Conservation (phyloP, 2,797 vertebrate species). For the Poecilia velifera region DNA sequence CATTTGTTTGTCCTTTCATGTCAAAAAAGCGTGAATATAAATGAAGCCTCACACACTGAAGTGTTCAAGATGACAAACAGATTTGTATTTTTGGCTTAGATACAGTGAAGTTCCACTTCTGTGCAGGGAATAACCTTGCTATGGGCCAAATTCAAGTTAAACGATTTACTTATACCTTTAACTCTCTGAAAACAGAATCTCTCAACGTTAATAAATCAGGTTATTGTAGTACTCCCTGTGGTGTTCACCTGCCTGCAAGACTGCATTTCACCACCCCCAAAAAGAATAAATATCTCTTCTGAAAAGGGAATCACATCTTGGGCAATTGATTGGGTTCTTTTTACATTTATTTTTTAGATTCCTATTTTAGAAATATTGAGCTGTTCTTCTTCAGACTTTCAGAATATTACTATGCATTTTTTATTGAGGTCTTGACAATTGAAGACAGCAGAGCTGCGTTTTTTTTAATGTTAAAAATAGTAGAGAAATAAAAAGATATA, state of each 20-base stretch:
- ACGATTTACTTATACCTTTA: constrained; percentile 52
- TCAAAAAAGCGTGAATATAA: constrained; percentile 8
- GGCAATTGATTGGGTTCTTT: background rate
- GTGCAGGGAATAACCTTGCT: constrained; percentile 36
- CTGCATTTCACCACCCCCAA: background rate
- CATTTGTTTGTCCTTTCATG: background rate
- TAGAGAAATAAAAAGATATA: constrained; percentile 10
- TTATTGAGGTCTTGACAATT: constrained; percentile 25
- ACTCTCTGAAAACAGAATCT: constrained; percentile 36
- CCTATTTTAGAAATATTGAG: background rate
- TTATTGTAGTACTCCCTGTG: constrained; percentile 38
- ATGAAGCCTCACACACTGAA: background rate
- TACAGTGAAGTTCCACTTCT: constrained; percentile 23
- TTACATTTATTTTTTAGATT: background rate
- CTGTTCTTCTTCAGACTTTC: constrained; percentile 2
- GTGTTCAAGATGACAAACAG: constrained; percentile 2
- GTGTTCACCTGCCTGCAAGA: constrained; percentile 22
- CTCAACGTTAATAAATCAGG: constrained; percentile 52
- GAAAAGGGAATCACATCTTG: background rate
- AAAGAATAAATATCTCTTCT: background rate
- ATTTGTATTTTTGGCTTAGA: constrained; percentile 13
- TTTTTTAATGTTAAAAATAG: constrained; percentile 27
- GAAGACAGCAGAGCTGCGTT: constrained; percentile 7
- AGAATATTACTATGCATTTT: constrained; percentile 15
- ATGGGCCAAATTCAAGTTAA: constrained; percentile 37